Evolutionary conservation across 2,113 vertebrate genomes (phyloP), one percentile per base, ranked within the genome.

Genomic region (Otis tarda): DNA sequence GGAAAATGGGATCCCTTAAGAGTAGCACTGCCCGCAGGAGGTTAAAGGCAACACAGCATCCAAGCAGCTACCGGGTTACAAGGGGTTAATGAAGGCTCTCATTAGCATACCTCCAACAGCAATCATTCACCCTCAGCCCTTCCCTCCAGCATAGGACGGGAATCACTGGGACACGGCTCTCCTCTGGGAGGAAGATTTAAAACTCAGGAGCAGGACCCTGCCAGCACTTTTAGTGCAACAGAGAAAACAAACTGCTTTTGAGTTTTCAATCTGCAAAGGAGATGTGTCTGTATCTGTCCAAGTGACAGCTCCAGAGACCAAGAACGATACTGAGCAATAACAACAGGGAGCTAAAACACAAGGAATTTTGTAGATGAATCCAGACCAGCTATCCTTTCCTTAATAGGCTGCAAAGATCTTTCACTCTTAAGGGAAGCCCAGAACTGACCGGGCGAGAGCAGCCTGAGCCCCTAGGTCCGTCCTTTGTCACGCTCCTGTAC

Each of bases 401-500:
- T 45, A 33, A 13, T 3, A 69, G 90, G 83, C 94, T 86, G 92
- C 85, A 92, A 89, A 94, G 93, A 91, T 73, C 95, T 86, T 63
- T 89, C 74, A 30, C 30, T 41, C 27, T 22, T 30, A 65, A 39
- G 45, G 35, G 30, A 50, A 52, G 12, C 3, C 3, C 37, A 89
- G 41, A 50, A 70, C 73, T 3, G 23, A 21, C 20, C 37, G 41
- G 73, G 83, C 14, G 67, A 37, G 74, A 70, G 17, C 63, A 35
- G 47, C 4, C 23, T 27, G 15, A 53, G 86, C 47, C 89, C 85
- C 70, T 13, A 33, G 69, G 60, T 4, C 25, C 56, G 28, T 4
- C 33, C 79, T 71, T 7, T 43, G 50, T 12, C 87, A 68, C 63
- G 22, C 16, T 20, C 50, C 52, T 52, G 47, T 13, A 25, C 75